Percentiles rank a stretch among this genome's conserved stretches.
Evolutionary conservation across 2,113 vertebrate species (phyloP).

Genomic region (Motacilla alba): DNA sequence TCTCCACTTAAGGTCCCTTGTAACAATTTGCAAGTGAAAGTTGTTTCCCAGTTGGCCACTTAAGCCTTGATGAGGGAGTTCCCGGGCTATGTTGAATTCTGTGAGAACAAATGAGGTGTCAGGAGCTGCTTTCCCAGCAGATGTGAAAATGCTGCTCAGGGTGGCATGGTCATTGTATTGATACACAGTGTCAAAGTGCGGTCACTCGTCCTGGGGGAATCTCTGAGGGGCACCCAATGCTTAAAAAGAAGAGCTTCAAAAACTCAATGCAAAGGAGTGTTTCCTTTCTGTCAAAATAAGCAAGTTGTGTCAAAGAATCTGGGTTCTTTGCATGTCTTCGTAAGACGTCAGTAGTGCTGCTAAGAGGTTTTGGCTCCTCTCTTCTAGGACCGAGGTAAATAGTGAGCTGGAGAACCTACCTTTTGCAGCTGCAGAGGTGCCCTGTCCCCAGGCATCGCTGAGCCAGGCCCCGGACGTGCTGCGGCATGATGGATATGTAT

Average conservation of each 20-base stretch:
- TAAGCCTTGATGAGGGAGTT: not conserved
- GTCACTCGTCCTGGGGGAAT: not conserved
- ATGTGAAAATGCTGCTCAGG: not conserved
- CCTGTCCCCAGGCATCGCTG: not conserved
- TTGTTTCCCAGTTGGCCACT: not conserved
- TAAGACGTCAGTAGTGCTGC: not conserved
- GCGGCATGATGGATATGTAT: conserved; percentile 53
- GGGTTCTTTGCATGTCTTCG: conserved; percentile 14
- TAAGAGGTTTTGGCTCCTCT: not conserved
- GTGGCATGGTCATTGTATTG: not conserved
- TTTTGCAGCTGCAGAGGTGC: not conserved
- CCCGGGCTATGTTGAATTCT: too few relatives aligned
- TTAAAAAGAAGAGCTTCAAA: not conserved
- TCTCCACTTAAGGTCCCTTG: not conserved
- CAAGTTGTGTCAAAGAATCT: not conserved
- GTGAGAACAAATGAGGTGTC: not conserved
- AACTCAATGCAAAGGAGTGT: not conserved
- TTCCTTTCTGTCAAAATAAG: not conserved
- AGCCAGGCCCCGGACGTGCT: not conserved
- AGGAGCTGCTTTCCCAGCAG: not conserved
- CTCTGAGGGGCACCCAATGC: not conserved
- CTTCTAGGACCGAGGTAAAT: conserved; percentile 41
- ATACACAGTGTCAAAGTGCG: not conserved
- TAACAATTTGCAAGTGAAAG: not conserved
- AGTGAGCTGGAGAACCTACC: conserved; percentile 5